phyloP scores from a whole-genome alignment of 2,797 vertebrate genomes.

The Takifugu ocellatus region DNA sequence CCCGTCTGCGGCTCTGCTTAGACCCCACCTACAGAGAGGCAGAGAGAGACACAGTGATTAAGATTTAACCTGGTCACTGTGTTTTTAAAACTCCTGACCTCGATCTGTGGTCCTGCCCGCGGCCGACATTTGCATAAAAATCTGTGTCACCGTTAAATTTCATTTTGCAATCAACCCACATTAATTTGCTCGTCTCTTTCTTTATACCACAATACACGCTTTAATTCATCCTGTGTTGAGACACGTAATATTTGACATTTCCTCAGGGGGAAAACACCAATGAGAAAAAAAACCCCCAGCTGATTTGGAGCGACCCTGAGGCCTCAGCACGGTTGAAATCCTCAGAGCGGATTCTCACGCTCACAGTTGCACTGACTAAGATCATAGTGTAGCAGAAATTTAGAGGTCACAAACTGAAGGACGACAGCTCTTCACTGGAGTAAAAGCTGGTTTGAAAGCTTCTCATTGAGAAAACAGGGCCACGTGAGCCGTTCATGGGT shows the following conservation, averaged over 20 bases:
- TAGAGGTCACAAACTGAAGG: constrained; percentile 45
- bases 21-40: not conserved
- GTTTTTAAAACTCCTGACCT: not conserved
- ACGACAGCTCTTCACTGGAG: constrained; percentile 26
- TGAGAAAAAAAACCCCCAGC: too few species aligned
- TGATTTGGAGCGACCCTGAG: too few species aligned
- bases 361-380: not conserved
- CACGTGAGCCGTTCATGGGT: constrained; percentile 4
- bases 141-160: not conserved
- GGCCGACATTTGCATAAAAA: too few species aligned
- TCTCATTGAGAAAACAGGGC: constrained; percentile 45
- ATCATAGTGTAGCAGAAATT: constrained; percentile 8
- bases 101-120: not conserved
- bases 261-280: too few species aligned
- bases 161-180: too few species aligned
- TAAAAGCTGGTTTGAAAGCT: constrained; percentile 29
- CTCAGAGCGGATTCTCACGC: constrained; percentile 2
- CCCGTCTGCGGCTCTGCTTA: not conserved
- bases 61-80: not conserved
- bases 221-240: not conserved
- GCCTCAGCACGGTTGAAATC: not conserved
- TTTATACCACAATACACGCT: not conserved
- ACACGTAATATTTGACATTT: too few species aligned
- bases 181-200: not conserved
- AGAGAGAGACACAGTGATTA: not conserved